Percentiles rank a stretch among this genome's conserved stretches.
Conservation (phyloP, 2,797 vertebrate genomes). For the Darevskia nairensis region DNA sequence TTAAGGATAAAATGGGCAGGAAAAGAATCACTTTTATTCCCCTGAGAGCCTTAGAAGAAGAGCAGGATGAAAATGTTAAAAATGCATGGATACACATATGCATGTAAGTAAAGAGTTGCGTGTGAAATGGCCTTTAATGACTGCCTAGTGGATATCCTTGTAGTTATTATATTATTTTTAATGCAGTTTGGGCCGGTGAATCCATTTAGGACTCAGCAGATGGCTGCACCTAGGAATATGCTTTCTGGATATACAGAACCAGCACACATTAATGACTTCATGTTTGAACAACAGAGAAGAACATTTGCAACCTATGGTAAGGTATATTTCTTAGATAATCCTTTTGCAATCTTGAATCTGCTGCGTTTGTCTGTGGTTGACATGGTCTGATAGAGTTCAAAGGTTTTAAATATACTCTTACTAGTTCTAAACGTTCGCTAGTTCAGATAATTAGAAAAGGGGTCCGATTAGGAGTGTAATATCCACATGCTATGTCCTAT, state of each 20-base stretch:
- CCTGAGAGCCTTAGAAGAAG: neutral
- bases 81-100: neutral
- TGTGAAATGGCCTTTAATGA: neutral
- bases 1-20: neutral
- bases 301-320: conserved; percentile 96
- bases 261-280: conserved; percentile 97
- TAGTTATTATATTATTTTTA: conserved; percentile 14
- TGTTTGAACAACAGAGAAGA: conserved; percentile 98
- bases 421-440: neutral
- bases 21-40: neutral
- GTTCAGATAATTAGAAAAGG: neutral
- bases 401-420: neutral
- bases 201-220: conserved; percentile 93
- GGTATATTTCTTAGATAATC: conserved; percentile 22
- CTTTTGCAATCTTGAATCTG: neutral
- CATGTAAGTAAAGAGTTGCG: neutral
- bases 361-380: neutral
- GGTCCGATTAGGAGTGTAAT: neutral
- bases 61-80: neutral
- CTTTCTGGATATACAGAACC: conserved; percentile 96
- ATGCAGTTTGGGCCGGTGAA: conserved; percentile 94
- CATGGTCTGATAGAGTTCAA: neutral
- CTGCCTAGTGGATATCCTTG: neutral
- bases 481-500: neutral
- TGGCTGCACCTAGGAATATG: conserved; percentile 99